Percentiles rank a stretch among this genome's conserved stretches.
These are phyloP conservation scores for Amphilophus citrinellus DNA, from an alignment of 2,113 vertebrate species.

Conservation along the genomic window DNA sequence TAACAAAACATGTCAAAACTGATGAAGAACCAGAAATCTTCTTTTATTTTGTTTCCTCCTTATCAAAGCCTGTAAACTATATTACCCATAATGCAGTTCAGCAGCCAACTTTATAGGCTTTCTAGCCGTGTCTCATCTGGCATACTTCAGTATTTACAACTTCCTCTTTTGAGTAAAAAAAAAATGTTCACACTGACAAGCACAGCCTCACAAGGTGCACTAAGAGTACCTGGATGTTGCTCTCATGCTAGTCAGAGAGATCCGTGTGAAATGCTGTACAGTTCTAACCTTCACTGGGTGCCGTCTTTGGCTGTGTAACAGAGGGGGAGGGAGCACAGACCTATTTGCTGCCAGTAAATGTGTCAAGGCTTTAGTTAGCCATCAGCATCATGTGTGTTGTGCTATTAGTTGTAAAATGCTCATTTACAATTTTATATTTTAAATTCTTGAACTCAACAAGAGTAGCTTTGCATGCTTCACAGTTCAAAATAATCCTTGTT, in stretches of 20 bases:
- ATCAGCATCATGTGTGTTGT: rapidly evolving
- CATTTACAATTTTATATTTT: too few relatives aligned
- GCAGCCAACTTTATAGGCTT: neutral
- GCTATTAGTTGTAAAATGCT: neutral
- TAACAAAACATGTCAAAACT: neutral
- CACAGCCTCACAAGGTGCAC: too few relatives aligned
- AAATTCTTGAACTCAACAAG: neutral
- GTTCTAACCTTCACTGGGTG: neutral
- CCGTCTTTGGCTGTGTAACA: rapidly evolving
- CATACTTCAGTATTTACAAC: neutral
- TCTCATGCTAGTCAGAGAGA: too few relatives aligned
- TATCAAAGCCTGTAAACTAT: neutral
- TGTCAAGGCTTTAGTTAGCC: neutral
- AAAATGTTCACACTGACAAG: neutral
- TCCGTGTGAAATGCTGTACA: rapidly evolving
- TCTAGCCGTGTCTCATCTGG: neutral
- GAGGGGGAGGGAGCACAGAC: neutral
- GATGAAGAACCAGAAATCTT: neutral
- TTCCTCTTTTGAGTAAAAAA: neutral
- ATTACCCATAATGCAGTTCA: neutral
- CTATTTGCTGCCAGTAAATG: too few relatives aligned
- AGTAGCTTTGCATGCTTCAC: neutral
- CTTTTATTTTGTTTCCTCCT: neutral
- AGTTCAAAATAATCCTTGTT: neutral
- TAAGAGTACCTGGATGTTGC: neutral